phyloP scores from a whole-genome alignment of 1,140 invertebrate species.

The Cheumatopsyche charites region DNA sequence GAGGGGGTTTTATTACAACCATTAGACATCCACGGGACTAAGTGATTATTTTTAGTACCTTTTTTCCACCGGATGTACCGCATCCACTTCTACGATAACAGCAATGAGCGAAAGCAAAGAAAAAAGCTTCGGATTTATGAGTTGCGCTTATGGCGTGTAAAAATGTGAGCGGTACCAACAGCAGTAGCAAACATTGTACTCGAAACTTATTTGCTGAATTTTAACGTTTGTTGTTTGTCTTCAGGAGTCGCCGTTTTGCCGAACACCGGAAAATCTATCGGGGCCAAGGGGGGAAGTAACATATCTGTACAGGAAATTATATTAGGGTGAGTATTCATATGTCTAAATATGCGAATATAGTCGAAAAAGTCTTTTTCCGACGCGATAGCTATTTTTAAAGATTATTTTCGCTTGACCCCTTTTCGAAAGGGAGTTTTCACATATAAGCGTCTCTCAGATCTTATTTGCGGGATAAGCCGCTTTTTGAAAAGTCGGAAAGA shows the following conservation, averaged over 20 bases:
- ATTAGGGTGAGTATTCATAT: conserved; percentile 42
- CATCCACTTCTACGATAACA: conserved; percentile 5
- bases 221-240: conserved; percentile 28
- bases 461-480: background rate
- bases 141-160: conserved; percentile 16
- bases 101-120: background rate
- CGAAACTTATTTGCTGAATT: conserved; percentile 8
- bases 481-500: conserved; percentile 1
- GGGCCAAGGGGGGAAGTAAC: conserved; percentile 42
- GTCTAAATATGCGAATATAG: background rate
- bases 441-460: no score
- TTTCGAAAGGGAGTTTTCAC: no score
- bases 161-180: conserved; percentile 4
- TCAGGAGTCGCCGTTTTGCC: conserved; percentile 45
- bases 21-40: conserved; percentile 31
- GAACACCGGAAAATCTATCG: conserved; percentile 46
- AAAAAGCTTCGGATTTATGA: background rate
- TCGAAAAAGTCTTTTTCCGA: no score
- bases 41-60: conserved; percentile 33
- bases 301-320: conserved; percentile 48
- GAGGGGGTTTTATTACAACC: conserved; percentile 31
- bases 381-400: no score
- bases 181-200: background rate
- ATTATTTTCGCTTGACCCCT: no score
- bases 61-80: conserved; percentile 6